These are phyloP conservation scores for Hexactinellida sp. DNA, from an alignment of 37 sponge, comb jelly and placozoan species.

Conservation along the genomic window DNA sequence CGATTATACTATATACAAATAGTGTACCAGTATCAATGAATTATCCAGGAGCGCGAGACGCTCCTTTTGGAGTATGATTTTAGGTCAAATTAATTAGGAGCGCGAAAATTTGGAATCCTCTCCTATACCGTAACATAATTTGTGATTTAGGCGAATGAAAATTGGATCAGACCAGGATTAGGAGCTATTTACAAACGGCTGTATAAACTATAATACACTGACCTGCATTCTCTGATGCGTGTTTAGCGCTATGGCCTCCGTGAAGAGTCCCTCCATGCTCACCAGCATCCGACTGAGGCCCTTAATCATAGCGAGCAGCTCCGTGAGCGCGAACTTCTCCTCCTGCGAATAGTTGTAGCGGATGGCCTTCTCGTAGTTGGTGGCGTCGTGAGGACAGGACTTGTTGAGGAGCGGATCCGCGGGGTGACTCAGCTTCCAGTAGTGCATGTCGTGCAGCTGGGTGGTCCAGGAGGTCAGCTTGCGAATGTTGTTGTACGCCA, in stretches of 20 bases:
- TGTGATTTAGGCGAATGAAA: too few species aligned
- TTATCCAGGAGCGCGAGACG: too few species aligned
- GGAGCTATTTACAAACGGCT: too few species aligned
- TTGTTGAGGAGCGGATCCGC: constrained; percentile 83
- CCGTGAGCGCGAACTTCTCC: constrained; percentile 93
- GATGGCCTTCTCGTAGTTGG: constrained; percentile 91
- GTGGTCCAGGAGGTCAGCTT: neutral
- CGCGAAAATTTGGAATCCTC: too few species aligned
- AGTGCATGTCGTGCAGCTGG: constrained; percentile 38
- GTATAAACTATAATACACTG: neutral
- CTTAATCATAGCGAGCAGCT: constrained; percentile 90
- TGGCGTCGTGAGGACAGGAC: constrained; percentile 76
- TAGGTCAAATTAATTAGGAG: too few species aligned
- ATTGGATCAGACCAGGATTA: too few species aligned
- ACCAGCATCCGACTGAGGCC: constrained; percentile 82
- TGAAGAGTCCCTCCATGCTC: constrained; percentile 76
- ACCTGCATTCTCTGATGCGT: constrained; percentile 55
- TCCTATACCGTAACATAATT: too few species aligned
- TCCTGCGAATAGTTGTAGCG: constrained; percentile 91
- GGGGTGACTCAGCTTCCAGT: constrained; percentile 89
- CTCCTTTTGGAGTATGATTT: too few species aligned
- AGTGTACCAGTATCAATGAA: too few species aligned
- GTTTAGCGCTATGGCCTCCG: constrained; percentile 58
- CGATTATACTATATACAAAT: too few species aligned
- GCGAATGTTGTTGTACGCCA: neutral